A percentile compares a stretch with the other conserved stretches of the same genome.
phyloP scores from a whole-genome alignment of 2,888 invertebrate genomes.

The Leptinotarsa rubiginosa region DNA sequence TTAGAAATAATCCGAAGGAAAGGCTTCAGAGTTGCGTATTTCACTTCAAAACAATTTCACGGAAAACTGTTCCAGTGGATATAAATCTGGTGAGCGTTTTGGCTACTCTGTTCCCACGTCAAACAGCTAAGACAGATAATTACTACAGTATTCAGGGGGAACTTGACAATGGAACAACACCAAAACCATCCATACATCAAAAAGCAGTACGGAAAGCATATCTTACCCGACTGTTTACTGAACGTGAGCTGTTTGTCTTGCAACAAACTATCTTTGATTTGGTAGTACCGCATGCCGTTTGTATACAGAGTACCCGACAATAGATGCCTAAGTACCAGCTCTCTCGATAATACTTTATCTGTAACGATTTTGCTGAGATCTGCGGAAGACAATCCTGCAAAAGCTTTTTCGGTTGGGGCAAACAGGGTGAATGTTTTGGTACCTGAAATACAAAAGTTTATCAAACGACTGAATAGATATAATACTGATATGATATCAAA shows the following conservation, averaged over 20 bases:
- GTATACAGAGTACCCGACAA: constrained; percentile 84
- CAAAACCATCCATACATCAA: too few species aligned
- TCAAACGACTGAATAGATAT: neutral
- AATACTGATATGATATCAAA: neutral
- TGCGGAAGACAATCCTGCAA: constrained; percentile 74
- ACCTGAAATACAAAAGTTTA: constrained; percentile 66
- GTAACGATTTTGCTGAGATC: constrained; percentile 74
- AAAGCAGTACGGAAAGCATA: neutral
- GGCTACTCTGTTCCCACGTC: too few species aligned
- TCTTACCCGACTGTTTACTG: constrained; percentile 81
- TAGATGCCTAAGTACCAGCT: constrained; percentile 81
- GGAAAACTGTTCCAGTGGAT: too few species aligned
- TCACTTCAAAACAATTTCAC: too few species aligned
- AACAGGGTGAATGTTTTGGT: constrained; percentile 87
- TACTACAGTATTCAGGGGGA: too few species aligned
- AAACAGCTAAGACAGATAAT: too few species aligned
- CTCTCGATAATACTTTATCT: constrained; percentile 75
- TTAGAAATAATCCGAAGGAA: neutral
- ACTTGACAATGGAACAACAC: too few species aligned
- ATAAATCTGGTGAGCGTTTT: too few species aligned
- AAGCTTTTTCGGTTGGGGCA: constrained; percentile 86
- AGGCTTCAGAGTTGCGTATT: too few species aligned
- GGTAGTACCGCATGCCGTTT: constrained; percentile 89
- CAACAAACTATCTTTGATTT: constrained; percentile 82
- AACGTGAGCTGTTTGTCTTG: constrained; percentile 81